phyloP scores from a whole-genome alignment of 2,797 vertebrate genomes.

The Cyclura pinguis region DNA sequence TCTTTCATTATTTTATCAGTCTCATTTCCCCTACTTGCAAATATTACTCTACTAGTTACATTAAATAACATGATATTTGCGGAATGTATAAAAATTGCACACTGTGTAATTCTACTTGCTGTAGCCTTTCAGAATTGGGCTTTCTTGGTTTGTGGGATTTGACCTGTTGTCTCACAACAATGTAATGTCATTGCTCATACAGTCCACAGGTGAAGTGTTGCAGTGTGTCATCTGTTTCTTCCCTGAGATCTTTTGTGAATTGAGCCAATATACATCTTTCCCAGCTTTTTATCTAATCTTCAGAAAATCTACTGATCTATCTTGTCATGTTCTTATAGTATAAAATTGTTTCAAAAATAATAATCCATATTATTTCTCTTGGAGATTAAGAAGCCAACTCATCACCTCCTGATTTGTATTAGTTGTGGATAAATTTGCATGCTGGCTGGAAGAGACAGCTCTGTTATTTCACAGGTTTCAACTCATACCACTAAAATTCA shows the following conservation, averaged over 20 bases:
- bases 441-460: slow-evolving; percentile 1
- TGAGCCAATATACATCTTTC: neutral
- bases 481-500: neutral
- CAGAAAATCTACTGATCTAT: slow-evolving; percentile 14
- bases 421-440: neutral
- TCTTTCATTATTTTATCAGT: neutral
- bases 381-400: slow-evolving; percentile 6
- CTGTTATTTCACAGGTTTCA: neutral
- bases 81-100: neutral
- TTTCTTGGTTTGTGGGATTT: neutral
- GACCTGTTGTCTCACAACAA: neutral
- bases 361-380: neutral
- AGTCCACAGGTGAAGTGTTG: neutral
- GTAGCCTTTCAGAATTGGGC: neutral
- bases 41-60: neutral
- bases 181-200: neutral
- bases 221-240: neutral
- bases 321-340: neutral
- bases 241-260: neutral
- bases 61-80: neutral
- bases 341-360: slow-evolving; percentile 19
- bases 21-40: neutral
- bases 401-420: neutral
- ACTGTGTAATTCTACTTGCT: neutral
- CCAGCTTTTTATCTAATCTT: slow-evolving; percentile 24